Evolutionary conservation across 2,797 vertebrate genomes (phyloP).

Genomic region (Gobio occitaniae): DNA sequence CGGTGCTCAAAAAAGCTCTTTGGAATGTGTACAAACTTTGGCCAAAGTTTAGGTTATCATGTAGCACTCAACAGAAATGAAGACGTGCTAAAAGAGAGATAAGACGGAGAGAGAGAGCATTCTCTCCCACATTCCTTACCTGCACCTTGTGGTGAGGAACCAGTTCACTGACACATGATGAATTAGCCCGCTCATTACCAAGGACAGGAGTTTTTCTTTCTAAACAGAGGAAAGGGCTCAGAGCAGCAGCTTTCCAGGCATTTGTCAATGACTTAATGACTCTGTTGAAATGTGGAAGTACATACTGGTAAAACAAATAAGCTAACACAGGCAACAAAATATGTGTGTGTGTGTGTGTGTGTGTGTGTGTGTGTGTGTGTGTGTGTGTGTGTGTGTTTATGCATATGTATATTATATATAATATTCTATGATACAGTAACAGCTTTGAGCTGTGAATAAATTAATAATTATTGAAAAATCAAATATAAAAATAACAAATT

Average conservation of each 20-base stretch:
- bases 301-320: constrained; percentile 45
- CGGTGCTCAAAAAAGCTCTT: constrained; percentile 66
- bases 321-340: constrained; percentile 16
- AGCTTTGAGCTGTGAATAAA: not conserved
- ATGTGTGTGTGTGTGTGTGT: not conserved
- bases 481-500: no score
- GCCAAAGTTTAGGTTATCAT: constrained; percentile 66
- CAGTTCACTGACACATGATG: constrained; percentile 58
- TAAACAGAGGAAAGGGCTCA: constrained; percentile 42
- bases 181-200: constrained; percentile 55
- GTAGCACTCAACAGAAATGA: constrained; percentile 69
- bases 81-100: constrained; percentile 57
- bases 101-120: constrained; percentile 47
- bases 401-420: no score
- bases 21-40: constrained; percentile 72
- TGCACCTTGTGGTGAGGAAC: constrained; percentile 52
- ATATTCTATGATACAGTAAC: not conserved
- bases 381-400: no score
- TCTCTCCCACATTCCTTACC: constrained; percentile 59
- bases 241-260: constrained; percentile 17
- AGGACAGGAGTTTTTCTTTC: constrained; percentile 41
- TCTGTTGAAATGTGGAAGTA: constrained; percentile 51
- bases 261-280: constrained; percentile 49
- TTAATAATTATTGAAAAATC: not conserved
- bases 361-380: no score